Evolutionary conservation across 1,140 invertebrate species (phyloP).

Genomic region (Brachionus calyciflorus): DNA sequence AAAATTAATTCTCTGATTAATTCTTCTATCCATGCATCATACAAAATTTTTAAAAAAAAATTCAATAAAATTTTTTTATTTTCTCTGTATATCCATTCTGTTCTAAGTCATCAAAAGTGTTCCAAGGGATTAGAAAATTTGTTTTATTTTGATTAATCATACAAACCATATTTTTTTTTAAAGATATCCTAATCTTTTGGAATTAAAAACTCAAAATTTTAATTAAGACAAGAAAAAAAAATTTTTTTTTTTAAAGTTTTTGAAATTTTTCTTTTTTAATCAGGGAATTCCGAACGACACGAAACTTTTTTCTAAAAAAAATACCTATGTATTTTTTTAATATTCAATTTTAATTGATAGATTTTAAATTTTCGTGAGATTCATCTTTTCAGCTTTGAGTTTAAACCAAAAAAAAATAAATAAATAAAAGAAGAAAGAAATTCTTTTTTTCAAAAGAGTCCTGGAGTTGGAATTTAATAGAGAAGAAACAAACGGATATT

Average conservation of each 20-base stretch:
- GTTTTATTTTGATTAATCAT: slow-evolving; percentile 37
- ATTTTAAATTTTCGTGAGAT: slow-evolving; percentile 41
- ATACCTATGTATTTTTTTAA: no score
- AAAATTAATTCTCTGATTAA: slow-evolving; percentile 22
- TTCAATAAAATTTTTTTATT: no score
- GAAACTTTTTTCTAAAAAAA: no score
- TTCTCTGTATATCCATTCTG: no score
- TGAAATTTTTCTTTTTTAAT: no score
- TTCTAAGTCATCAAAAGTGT: no score
- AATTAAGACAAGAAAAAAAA: slow-evolving; percentile 41
- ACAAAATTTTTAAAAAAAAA: no score
- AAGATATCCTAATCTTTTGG: slow-evolving; percentile 39
- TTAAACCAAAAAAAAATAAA: no score
- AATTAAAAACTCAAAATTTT: slow-evolving; percentile 22
- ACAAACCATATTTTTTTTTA: slow-evolving; percentile 13
- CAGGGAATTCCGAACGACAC: slow-evolving; percentile 14
- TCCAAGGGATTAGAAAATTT: background rate
- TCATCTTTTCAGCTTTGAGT: background rate
- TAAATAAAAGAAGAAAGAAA: no score
- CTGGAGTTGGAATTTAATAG: background rate
- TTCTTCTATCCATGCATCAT: no score
- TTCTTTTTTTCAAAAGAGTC: no score
- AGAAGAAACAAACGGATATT: slow-evolving; percentile 4
- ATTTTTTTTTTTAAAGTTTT: background rate
- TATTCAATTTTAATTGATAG: slow-evolving; percentile 34